A percentile compares a stretch with the other conserved stretches of the same genome.
Conservation (phyloP, 2,113 vertebrate species). For the Theristicus caerulescens region DNA sequence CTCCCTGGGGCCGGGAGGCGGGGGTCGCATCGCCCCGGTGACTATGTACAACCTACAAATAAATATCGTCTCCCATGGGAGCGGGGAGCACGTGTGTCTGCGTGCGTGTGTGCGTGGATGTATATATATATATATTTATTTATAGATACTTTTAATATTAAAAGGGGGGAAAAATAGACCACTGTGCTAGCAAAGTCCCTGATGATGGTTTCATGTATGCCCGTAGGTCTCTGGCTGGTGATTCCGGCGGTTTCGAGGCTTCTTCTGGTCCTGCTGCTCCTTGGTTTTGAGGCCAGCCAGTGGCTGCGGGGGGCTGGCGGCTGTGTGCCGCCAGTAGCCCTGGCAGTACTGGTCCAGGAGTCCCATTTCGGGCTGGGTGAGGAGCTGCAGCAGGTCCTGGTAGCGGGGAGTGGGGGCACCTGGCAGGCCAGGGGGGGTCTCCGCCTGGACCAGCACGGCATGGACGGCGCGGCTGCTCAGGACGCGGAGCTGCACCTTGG, state of each 20-base stretch:
- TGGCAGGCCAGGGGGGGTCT: slow-evolving; percentile 68
- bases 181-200: slow-evolving; percentile 66
- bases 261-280: slow-evolving; percentile 93
- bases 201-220: slow-evolving; percentile 86
- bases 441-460: slow-evolving; percentile 84
- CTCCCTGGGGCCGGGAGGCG: neutral
- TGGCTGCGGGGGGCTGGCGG: slow-evolving; percentile 76
- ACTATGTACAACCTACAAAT: slow-evolving; percentile 91
- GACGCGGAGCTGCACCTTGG: slow-evolving; percentile 90
- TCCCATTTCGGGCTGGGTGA: slow-evolving; percentile 91
- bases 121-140: slow-evolving; percentile 70
- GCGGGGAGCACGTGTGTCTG: neutral
- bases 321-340: slow-evolving; percentile 91
- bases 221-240: slow-evolving; percentile 81
- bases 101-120: neutral
- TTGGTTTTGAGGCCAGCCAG: slow-evolving; percentile 82
- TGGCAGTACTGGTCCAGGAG: slow-evolving; percentile 99
- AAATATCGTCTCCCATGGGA: slow-evolving; percentile 81
- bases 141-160: slow-evolving; percentile 83
- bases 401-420: slow-evolving; percentile 81
- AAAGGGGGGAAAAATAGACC: slow-evolving; percentile 76
- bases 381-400: slow-evolving; percentile 95
- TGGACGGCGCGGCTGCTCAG: slow-evolving; percentile 88
- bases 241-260: slow-evolving; percentile 95
- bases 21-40: neutral